A percentile compares a stretch with the other conserved stretches of the same genome.
phyloP scores from a whole-genome alignment of 2,888 invertebrate species.

The Eristalis tenax region DNA sequence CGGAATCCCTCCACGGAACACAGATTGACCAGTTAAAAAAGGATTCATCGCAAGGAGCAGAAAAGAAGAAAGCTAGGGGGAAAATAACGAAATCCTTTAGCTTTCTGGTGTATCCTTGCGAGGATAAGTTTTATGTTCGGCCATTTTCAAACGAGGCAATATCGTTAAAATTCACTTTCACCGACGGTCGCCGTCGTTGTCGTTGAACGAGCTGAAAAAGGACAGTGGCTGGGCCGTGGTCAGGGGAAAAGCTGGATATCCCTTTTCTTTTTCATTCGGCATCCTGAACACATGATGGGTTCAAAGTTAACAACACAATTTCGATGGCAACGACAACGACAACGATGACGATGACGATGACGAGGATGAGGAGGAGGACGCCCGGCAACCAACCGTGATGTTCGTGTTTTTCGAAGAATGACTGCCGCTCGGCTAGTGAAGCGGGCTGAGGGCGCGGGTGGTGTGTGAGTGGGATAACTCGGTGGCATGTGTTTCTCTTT shows the following conservation, averaged over 20 bases:
- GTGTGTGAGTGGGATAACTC: slow-evolving; percentile 45
- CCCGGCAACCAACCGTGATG: slow-evolving; percentile 48
- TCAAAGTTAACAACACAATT: slow-evolving; percentile 72
- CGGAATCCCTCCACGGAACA: neutral
- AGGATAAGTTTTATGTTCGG: slow-evolving; percentile 44
- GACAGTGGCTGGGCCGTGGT: neutral
- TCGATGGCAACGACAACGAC: slow-evolving; percentile 59
- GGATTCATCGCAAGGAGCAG: slow-evolving; percentile 34
- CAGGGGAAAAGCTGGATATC: slow-evolving; percentile 31
- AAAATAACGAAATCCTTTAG: slow-evolving; percentile 46
- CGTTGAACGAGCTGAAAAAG: neutral
- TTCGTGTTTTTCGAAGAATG: slow-evolving; percentile 42
- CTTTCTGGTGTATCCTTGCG: slow-evolving; percentile 31
- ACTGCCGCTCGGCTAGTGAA: neutral
- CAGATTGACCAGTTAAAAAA: slow-evolving; percentile 65
- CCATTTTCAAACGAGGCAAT: slow-evolving; percentile 63
- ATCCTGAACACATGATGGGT: slow-evolving; percentile 64
- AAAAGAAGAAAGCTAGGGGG: slow-evolving; percentile 4
- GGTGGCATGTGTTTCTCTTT: slow-evolving; percentile 63
- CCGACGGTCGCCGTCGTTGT: neutral
- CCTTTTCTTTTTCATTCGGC: slow-evolving; percentile 35
- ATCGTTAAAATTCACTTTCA: slow-evolving; percentile 69
- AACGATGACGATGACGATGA: slow-evolving; percentile 39
- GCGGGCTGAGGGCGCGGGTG: slow-evolving; percentile 11
- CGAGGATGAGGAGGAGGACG: slow-evolving; percentile 36